Evolutionary conservation across 2,888 invertebrate species (phyloP), one percentile per base, ranked within the genome.

Genomic region (Eueremaeus valkanovi): DNA sequence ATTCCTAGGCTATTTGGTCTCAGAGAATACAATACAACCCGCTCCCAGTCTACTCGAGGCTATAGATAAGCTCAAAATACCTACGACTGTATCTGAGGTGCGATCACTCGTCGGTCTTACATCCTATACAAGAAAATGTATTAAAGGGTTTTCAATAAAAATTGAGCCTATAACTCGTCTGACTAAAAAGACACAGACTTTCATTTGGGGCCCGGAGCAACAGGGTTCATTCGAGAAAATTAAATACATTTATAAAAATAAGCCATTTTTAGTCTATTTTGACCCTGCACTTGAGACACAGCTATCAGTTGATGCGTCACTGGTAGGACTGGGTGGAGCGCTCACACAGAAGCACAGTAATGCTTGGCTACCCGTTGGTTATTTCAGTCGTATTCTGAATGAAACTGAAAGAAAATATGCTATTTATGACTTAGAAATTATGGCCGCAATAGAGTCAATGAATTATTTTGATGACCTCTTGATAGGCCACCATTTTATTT

Each of bases 401-500:
- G 33, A 63, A 3, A 33, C 63, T 0, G 63, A 63, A 29, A 6
- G 16, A n/a, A 33, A 36, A 29, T 63, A 33, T 33, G 33, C 63
- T 18, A 63, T 63, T 3, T 63, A 63, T 36, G 63, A 63, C 13
- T 18, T 63, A 18, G 63, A 63, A n/a, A 16, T 63, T 3, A 63
- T 63, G 36, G 33, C 63, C 2, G 63, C 63, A 8, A 63, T 63
- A 18, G 63, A 63, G 11, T 31, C 63, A 21, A 63, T 36, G 63
- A 63, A 16, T 18, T 63, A 63, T 33, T 63, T 63, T 3, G n/a
- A 63, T 63, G 63, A 63, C 33, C 33, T 63, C 16, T 13, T 63
- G 0, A n/a, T 63, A 8, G 63, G 63, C 9, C 63, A 63, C 13
- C 11, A 33, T 18, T 63, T 63, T 16, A 63, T n/a, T 16, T 11